Percentiles rank a stretch among this genome's conserved stretches.
phyloP scores from a whole-genome alignment of 2,888 invertebrate species.

The Rotaria macrura region DNA sequence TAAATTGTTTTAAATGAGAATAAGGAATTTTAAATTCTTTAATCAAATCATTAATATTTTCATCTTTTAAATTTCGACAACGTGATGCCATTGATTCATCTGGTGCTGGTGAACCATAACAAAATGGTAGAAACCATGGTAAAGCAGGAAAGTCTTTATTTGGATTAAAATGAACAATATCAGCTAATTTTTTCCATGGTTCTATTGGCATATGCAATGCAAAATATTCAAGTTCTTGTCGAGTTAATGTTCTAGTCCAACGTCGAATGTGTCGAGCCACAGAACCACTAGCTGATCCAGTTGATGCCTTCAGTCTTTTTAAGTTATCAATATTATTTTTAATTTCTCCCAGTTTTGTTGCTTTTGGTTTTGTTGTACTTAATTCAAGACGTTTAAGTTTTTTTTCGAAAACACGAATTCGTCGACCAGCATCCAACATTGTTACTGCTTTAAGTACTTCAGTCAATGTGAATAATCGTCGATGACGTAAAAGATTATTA shows the following conservation, averaged over 20 bases:
- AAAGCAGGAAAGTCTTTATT: constrained; percentile 43
- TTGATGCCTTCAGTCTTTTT: constrained; percentile 40
- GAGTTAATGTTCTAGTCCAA: constrained; percentile 42
- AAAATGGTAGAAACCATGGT: constrained; percentile 47
- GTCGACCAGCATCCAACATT: constrained; percentile 42
- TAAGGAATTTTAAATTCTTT: constrained; percentile 43
- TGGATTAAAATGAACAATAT: constrained; percentile 47
- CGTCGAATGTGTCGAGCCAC: constrained; percentile 41
- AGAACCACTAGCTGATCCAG: constrained; percentile 46
- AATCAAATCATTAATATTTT: constrained; percentile 44
- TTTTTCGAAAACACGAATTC: constrained; percentile 42
- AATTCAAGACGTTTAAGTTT: constrained; percentile 35
- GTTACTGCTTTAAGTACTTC: constrained; percentile 39
- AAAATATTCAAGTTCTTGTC: constrained; percentile 46
- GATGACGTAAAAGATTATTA: constrained; percentile 40
- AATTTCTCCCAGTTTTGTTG: constrained; percentile 40
- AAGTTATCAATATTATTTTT: constrained; percentile 45
- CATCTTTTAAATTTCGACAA: constrained; percentile 39
- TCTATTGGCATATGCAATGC: constrained; percentile 45
- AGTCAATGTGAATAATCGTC: constrained; percentile 39
- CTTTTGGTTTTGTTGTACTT: background rate
- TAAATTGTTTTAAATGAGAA: constrained; percentile 40
- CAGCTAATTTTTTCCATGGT: constrained; percentile 47
- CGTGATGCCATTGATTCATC: constrained; percentile 39
- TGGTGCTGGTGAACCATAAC: constrained; percentile 43